phyloP scores from a whole-genome alignment of 2,797 vertebrate genomes.

The Semotilus atromaculatus region DNA sequence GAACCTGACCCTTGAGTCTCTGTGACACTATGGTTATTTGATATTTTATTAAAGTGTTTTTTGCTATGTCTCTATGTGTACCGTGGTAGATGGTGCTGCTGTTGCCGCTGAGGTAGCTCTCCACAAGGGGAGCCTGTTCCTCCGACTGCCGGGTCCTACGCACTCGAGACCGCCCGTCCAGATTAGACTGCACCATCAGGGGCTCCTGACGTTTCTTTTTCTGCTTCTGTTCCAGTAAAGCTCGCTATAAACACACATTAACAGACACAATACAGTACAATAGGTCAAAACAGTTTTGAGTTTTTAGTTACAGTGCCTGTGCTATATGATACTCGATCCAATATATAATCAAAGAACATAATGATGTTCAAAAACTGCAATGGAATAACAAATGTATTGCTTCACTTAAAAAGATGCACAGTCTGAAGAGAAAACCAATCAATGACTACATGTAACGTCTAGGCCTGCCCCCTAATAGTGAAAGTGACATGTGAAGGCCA shows the following conservation, averaged over 20 bases:
- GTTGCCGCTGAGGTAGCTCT: slow-evolving; percentile 96
- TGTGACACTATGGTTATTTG: slow-evolving; percentile 1
- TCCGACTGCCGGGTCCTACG: slow-evolving; percentile 92
- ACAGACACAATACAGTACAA: slow-evolving; percentile 27
- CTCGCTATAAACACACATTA: slow-evolving; percentile 78
- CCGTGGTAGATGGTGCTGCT: slow-evolving; percentile 96
- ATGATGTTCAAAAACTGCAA: not conserved
- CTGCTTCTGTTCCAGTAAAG: slow-evolving; percentile 96
- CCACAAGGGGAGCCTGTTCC: slow-evolving; percentile 96
- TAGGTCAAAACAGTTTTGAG: not conserved
- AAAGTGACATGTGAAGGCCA: no score
- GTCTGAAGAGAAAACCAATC: not conserved
- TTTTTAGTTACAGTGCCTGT: not conserved
- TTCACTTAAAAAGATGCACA: not conserved
- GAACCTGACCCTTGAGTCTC: not conserved
- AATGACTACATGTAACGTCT: not conserved
- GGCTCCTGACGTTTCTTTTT: slow-evolving; percentile 98
- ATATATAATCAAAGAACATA: not conserved
- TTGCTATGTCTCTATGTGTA: slow-evolving; percentile 62
- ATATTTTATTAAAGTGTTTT: not conserved
- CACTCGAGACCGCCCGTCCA: slow-evolving; percentile 88
- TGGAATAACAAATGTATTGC: not conserved
- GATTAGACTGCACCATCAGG: slow-evolving; percentile 96
- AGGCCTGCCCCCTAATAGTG: no score
- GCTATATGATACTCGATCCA: not conserved